Conservation (phyloP, 2,888 invertebrate genomes). For the Monochamus alternatus region DNA sequence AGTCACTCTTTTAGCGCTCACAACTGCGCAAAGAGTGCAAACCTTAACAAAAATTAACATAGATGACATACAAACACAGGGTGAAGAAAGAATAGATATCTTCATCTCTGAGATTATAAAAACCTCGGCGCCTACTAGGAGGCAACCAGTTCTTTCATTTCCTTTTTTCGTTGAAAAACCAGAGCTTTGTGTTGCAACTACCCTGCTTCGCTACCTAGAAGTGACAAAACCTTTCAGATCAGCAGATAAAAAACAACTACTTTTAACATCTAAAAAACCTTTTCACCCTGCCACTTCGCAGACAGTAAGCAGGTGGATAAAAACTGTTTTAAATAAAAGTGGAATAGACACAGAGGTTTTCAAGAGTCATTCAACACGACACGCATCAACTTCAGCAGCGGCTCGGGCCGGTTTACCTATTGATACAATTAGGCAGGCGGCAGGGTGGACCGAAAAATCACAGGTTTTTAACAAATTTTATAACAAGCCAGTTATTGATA, state of each 20-base stretch:
- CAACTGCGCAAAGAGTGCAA: background rate
- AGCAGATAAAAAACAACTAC: background rate
- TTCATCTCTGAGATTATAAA: background rate
- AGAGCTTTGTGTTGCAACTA: background rate
- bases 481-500: no score
- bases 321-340: conserved; percentile 16
- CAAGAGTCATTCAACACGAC: no score
- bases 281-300: no score
- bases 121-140: background rate
- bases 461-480: no score
- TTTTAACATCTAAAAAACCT: background rate
- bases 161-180: background rate
- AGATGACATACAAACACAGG: background rate
- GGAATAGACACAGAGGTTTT: no score
- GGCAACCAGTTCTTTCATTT: background rate
- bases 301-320: background rate
- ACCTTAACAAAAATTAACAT: background rate
- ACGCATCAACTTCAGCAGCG: no score
- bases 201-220: background rate
- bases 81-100: background rate
- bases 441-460: no score
- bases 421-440: no score
- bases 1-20: background rate
- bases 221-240: background rate
- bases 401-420: no score